A percentile compares a stretch with the other conserved stretches of the same genome.
phyloP scores from a whole-genome alignment of 2,797 vertebrate genomes.

The Jordanella pulchra region DNA sequence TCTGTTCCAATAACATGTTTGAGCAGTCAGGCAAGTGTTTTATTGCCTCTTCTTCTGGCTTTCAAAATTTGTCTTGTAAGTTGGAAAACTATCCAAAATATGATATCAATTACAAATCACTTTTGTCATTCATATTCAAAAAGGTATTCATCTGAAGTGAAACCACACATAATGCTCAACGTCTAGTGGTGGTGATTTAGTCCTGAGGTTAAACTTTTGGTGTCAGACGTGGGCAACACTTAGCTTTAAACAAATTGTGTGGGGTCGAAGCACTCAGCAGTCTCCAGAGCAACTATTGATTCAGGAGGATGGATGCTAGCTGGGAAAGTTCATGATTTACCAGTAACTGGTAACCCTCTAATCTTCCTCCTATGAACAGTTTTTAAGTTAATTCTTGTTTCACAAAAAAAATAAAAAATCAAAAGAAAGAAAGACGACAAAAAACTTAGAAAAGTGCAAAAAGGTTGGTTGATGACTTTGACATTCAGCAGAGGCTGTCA shows the following conservation, averaged over 20 bases:
- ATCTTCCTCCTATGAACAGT: constrained; percentile 25
- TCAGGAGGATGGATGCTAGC: constrained; percentile 59
- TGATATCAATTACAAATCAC: constrained; percentile 4
- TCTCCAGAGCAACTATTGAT: constrained; percentile 76
- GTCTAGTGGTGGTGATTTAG: constrained; percentile 17
- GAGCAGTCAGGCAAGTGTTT: constrained; percentile 68
- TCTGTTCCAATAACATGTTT: constrained; percentile 69
- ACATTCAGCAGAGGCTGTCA: neutral
- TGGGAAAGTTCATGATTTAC: constrained; percentile 78
- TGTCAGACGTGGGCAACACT: constrained; percentile 44
- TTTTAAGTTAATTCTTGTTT: constrained; percentile 26
- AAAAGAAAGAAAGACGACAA: neutral
- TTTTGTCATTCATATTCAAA: constrained; percentile 15
- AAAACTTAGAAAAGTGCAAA: neutral
- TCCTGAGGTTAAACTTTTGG: constrained; percentile 46
- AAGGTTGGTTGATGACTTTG: neutral
- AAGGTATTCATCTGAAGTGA: constrained; percentile 6
- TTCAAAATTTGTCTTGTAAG: constrained; percentile 43
- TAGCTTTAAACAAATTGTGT: constrained; percentile 61
- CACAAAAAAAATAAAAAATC: constrained; percentile 2
- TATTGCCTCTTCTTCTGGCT: constrained; percentile 62
- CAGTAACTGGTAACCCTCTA: constrained; percentile 47
- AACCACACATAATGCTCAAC: constrained; percentile 23
- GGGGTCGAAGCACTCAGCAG: constrained; percentile 56
- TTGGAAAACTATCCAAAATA: constrained; percentile 41